Evolutionary conservation across 35 echinoderm and acorn worm species (phyloP).

Genomic region (Nesometra sesokonis): DNA sequence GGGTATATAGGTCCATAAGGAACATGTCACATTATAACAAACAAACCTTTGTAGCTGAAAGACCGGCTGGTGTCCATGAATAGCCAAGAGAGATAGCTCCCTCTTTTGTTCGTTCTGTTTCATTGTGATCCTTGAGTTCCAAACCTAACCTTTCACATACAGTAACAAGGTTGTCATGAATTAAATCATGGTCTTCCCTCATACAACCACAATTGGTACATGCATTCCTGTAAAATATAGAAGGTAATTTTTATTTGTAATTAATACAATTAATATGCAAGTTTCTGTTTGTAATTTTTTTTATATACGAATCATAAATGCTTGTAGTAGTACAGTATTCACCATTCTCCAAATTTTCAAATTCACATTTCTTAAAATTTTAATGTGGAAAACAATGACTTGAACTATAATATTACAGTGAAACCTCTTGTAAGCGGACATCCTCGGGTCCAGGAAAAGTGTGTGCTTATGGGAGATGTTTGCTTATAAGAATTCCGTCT

Average conservation of each 20-base stretch:
- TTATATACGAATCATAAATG: background rate
- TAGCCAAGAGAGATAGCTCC: conserved; percentile 73
- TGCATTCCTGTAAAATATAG: conserved; percentile 44
- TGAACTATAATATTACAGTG: no score
- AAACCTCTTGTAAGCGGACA: no score
- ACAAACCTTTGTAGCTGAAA: conserved; percentile 83
- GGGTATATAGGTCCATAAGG: background rate
- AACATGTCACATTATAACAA: no score
- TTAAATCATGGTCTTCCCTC: conserved; percentile 86
- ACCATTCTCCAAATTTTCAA: no score
- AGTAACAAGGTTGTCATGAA: conserved; percentile 92
- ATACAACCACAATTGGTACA: conserved; percentile 74
- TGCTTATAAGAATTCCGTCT: no score
- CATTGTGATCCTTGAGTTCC: conserved; percentile 34
- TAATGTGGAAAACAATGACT: no score
- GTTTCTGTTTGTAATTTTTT: background rate
- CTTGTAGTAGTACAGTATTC: no score
- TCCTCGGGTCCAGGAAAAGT: no score
- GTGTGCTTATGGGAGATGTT: no score
- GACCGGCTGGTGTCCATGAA: conserved; percentile 81
- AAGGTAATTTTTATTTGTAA: background rate
- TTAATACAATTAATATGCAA: background rate
- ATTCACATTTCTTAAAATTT: no score
- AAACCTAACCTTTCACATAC: conserved; percentile 71
- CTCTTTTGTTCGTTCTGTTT: conserved; percentile 63